phyloP scores from a whole-genome alignment of 2,113 vertebrate genomes.

The Leucopternis melanops region DNA sequence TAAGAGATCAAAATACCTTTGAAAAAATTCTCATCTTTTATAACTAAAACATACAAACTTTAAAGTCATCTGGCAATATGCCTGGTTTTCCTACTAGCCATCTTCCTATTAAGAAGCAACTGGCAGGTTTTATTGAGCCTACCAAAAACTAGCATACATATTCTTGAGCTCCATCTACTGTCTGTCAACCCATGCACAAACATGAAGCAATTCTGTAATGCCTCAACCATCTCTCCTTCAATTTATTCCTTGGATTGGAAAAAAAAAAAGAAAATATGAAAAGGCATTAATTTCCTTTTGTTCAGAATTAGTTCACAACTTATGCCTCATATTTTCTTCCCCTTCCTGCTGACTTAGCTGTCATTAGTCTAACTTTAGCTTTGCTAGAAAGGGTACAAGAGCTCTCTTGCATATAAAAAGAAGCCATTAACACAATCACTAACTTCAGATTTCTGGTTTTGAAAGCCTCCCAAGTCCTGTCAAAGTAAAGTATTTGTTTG shows the following conservation, averaged over 20 bases:
- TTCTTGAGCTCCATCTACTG: conserved; percentile 10
- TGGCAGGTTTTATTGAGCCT: not conserved
- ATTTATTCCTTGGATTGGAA: not conserved
- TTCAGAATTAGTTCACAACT: not conserved
- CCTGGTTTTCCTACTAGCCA: not conserved
- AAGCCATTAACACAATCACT: not conserved
- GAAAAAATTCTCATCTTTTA: not conserved
- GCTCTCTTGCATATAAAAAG: not conserved
- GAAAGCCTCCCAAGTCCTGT: not conserved
- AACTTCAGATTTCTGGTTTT: not conserved
- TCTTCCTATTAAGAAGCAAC: not conserved
- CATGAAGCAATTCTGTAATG: not conserved
- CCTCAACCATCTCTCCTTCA: not conserved
- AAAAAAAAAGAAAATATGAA: not conserved
- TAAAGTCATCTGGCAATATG: not conserved
- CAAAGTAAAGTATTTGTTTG: not conserved
- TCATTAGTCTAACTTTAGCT: not conserved
- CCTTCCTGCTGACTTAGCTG: not conserved
- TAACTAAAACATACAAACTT: not conserved
- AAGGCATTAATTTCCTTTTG: not conserved
- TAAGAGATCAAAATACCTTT: not conserved
- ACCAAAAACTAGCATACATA: not conserved
- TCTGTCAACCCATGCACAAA: not conserved
- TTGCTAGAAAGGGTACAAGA: not conserved
- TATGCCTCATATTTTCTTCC: not conserved